phyloP scores from a whole-genome alignment of 2,113 vertebrate species.

The Numenius arquata region DNA sequence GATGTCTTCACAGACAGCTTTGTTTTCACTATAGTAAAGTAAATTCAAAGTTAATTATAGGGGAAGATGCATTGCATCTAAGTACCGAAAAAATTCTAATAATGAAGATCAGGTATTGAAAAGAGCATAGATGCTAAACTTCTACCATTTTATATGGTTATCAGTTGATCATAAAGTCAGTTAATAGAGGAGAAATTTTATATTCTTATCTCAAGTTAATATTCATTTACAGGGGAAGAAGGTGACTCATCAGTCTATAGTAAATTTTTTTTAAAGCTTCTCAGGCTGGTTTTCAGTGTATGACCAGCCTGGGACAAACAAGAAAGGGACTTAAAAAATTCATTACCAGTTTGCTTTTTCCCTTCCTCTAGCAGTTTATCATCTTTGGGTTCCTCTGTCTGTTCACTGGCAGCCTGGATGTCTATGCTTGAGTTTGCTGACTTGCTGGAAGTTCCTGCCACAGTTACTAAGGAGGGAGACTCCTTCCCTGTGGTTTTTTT shows the following conservation, averaged over 20 bases:
- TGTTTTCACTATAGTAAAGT: conserved; percentile 68
- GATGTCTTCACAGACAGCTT: conserved; percentile 62
- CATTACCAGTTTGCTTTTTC: conserved; percentile 55
- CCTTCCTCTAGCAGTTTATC: conserved; percentile 59
- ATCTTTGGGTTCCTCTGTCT: conserved; percentile 57
- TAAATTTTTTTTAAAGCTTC: neutral
- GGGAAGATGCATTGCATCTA: neutral
- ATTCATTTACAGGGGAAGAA: neutral
- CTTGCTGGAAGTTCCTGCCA: conserved; percentile 51
- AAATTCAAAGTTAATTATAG: conserved; percentile 46
- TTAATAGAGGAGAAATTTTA: neutral
- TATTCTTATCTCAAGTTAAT: neutral
- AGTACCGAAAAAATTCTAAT: neutral
- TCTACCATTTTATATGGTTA: neutral
- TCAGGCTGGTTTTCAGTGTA: conserved; percentile 1
- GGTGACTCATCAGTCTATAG: neutral
- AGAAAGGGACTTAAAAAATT: neutral
- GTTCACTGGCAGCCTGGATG: conserved; percentile 9
- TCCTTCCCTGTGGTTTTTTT: conserved; percentile 76
- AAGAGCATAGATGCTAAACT: neutral
- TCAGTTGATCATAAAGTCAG: neutral
- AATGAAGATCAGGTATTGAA: neutral
- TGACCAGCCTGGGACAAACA: neutral
- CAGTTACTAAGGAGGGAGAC: conserved; percentile 43
- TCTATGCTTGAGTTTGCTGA: conserved; percentile 61